These are phyloP conservation scores for Siphonodentalium dalli DNA, from an alignment of 2,888 invertebrate genomes.

Conservation along the genomic window DNA sequence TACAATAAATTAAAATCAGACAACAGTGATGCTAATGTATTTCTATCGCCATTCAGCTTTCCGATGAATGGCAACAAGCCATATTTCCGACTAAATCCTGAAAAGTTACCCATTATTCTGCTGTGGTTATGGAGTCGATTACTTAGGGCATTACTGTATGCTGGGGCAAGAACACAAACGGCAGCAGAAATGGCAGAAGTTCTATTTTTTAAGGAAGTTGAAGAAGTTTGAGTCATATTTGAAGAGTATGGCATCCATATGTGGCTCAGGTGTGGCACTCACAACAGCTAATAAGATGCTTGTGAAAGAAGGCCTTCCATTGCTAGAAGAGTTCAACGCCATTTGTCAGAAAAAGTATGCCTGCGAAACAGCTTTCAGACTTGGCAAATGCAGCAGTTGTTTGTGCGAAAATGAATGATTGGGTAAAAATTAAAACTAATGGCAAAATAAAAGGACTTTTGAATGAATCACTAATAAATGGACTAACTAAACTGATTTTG, in stretches of 20 bases:
- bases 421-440: conserved; percentile 83
- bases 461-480: conserved; percentile 64
- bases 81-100: too few relatives aligned
- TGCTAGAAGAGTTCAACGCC: conserved; percentile 40
- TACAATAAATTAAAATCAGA: too few relatives aligned
- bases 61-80: too few relatives aligned
- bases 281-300: conserved; percentile 51
- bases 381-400: too few relatives aligned
- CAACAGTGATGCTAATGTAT: too few relatives aligned
- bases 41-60: conserved; percentile 65
- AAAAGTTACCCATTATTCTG: too few relatives aligned
- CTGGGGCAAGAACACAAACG: conserved; percentile 63
- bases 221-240: conserved; percentile 32
- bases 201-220: conserved; percentile 26
- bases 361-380: conserved; percentile 23
- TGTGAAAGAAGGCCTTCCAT: conserved; percentile 31
- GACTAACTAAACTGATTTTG: conserved; percentile 58
- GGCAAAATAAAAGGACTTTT: conserved; percentile 82
- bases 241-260: conserved; percentile 24
- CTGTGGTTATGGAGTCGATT: too few relatives aligned
- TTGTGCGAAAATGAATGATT: too few relatives aligned
- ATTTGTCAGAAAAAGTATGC: conserved; percentile 32
- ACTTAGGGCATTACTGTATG: conserved; percentile 63
- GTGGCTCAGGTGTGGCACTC: conserved; percentile 35
- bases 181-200: conserved; percentile 47